Evolutionary conservation across 2,797 vertebrate species (phyloP).

Genomic region (Pagetopsis macropterus): DNA sequence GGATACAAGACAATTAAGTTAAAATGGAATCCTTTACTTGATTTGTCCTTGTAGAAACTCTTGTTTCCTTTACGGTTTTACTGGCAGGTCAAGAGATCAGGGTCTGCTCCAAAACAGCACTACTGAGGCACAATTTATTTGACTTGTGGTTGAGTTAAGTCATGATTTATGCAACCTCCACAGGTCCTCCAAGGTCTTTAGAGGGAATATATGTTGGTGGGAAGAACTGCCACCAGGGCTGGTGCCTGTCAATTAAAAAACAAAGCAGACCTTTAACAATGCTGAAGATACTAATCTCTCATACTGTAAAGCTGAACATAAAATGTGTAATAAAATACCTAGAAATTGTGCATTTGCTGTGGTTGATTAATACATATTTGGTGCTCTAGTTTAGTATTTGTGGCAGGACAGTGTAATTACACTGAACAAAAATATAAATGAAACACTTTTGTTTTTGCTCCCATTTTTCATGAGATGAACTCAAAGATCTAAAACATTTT

Average conservation of each 20-base stretch:
- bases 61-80: background rate
- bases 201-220: background rate
- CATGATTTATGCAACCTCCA: background rate
- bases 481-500: too few relatives aligned
- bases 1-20: conserved; percentile 20
- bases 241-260: conserved; percentile 1
- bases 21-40: conserved; percentile 12
- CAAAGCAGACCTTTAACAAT: background rate
- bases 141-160: conserved; percentile 11
- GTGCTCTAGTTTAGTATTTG: background rate
- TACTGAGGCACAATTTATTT: background rate
- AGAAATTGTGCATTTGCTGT: too few relatives aligned
- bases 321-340: too few relatives aligned
- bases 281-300: background rate
- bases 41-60: background rate
- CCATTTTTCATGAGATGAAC: too few relatives aligned
- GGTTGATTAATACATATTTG: background rate
- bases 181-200: background rate
- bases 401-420: background rate
- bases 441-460: too few relatives aligned
- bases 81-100: conserved; percentile 25
- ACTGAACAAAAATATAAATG: too few relatives aligned
- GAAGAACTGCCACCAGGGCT: background rate
- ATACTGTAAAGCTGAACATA: too few relatives aligned
- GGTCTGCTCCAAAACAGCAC: background rate